Evolutionary conservation across 2,888 invertebrate species (phyloP), one percentile per base, ranked within the genome.

Genomic region (Baccha elongata): DNA sequence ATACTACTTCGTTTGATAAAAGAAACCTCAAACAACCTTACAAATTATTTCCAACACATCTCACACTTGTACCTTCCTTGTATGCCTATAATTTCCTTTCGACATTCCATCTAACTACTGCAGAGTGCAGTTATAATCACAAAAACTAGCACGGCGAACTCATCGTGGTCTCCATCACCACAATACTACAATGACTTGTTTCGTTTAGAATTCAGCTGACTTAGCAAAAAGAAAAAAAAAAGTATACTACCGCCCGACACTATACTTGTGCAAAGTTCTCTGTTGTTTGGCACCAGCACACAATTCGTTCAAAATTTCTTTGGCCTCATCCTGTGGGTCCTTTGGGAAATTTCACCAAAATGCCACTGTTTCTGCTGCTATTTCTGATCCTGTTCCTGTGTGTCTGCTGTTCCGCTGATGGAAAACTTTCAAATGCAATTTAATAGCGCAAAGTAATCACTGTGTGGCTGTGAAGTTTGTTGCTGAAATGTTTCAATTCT

Each of bases 401-500:
- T 17, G 23, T 37, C 23, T 32, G 23, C 58, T 44, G 50, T n/a
- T 29, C 3, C 23, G 23, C 37, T 68, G 72, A 32, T 65, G 55
- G 50, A 35, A 73, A 83, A 83, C 78, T 78, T 83, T 67, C 62
- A 73, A 83, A 83, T 83, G 78, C 72, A 73, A 83, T 83, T 83
- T 78, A 72, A 78, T 78, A 64, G 62, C 58, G 76, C 62, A 78
- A 76, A 78, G 83, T 83, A 83, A 83, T 83, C 83, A 83, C 72
- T 58, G 73, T 58, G 68, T 73, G 78, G 72, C 37, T 78, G 64
- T 40, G 67, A 78, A 83, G 72, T 83, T 83, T 83, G 78, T 72
- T 76, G 72, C 48, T 62, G 71, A 76, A 83, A 76, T 72, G 62
- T 78, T 83, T 83, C 72, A 68, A 67, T 76, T 68, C 72, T 76